phyloP scores from a whole-genome alignment of 2,113 vertebrate genomes.

The Globicephala melas region DNA sequence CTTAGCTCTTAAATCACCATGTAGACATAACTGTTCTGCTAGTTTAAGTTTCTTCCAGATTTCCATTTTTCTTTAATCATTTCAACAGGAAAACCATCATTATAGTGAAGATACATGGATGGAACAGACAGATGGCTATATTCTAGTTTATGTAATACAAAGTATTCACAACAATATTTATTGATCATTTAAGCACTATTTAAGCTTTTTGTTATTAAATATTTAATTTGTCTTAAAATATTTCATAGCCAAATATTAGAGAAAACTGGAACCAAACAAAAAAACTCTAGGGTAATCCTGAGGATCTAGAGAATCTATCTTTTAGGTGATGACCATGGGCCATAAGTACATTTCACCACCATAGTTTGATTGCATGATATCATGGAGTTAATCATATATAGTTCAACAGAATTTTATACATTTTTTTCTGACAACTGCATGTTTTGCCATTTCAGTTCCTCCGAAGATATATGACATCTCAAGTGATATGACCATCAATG shows the following conservation, averaged over 20 bases:
- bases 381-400: background rate
- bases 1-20: background rate
- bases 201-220: background rate
- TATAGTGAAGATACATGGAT: background rate
- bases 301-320: background rate
- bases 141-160: background rate
- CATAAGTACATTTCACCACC: background rate
- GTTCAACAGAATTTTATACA: background rate
- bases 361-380: background rate
- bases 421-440: constrained; percentile 38
- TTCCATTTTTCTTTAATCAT: background rate
- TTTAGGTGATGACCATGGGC: background rate
- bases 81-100: background rate
- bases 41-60: background rate
- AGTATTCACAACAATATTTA: background rate
- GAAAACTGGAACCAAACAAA: background rate
- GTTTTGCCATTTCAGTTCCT: constrained; percentile 87
- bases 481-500: constrained; percentile 91
- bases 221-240: background rate
- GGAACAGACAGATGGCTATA: background rate
- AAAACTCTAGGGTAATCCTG: background rate
- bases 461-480: constrained; percentile 98
- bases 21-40: background rate
- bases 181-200: background rate
- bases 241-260: background rate